Percentiles rank a stretch among this genome's conserved stretches.
phyloP scores from a whole-genome alignment of 2,113 vertebrate species.

The Microtus oregoni region DNA sequence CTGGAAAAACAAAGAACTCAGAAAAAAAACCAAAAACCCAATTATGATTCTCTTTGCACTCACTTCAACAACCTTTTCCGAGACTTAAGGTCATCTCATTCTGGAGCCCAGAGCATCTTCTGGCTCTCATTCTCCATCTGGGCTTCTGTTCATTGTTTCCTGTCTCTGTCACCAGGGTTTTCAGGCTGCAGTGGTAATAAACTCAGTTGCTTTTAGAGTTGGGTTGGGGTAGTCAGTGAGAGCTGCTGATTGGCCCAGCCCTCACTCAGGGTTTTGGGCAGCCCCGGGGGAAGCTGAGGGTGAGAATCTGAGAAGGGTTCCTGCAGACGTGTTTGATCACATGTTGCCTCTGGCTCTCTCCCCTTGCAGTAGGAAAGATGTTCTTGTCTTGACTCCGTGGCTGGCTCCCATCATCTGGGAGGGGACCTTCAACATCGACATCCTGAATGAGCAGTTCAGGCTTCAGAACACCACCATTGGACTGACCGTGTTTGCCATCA shows the following conservation, averaged over 20 bases:
- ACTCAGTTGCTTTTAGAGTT: too few relatives aligned
- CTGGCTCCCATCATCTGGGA: too few relatives aligned
- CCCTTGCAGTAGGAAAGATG: background rate
- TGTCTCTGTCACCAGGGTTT: background rate
- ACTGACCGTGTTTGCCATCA: too few relatives aligned
- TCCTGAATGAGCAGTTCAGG: too few relatives aligned
- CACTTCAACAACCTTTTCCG: background rate
- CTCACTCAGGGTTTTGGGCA: background rate
- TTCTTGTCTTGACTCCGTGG: background rate
- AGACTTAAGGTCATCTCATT: background rate
- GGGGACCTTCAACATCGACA: too few relatives aligned
- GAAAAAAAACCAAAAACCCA: background rate
- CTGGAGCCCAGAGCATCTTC: background rate
- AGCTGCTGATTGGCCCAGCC: fast-evolving
- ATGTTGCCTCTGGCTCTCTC: fast-evolving
- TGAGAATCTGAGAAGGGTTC: background rate
- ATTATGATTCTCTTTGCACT: fast-evolving
- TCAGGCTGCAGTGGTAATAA: background rate
- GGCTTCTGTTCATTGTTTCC: too few relatives aligned
- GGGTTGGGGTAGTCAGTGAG: fast-evolving
- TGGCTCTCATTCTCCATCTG: background rate
- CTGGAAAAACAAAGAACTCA: background rate
- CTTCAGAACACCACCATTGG: too few relatives aligned
- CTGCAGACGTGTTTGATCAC: background rate
- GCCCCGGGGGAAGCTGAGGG: background rate